Evolutionary conservation across 2,888 invertebrate species (phyloP), one percentile per base, ranked within the genome.

Genomic region (Phrixothrix hirtus): DNA sequence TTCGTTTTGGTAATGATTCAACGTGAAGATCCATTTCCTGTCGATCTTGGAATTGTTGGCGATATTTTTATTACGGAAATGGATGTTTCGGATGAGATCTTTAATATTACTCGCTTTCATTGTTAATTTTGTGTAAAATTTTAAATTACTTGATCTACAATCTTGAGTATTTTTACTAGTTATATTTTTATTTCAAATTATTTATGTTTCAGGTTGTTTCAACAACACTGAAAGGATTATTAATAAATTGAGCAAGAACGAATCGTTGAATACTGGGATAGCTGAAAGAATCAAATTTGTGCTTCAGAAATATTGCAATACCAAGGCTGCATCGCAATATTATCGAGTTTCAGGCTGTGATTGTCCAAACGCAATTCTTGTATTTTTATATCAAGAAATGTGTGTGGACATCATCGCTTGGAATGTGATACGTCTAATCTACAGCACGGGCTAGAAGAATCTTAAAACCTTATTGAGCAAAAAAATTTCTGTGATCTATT

Each of bases 341-440:
- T 25, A 46, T 46, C 45, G 36, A 75, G 74, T 78, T 75, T 73
- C 75, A 77, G 77, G 79, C 83, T 77, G 75, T 84, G 84, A 83
- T 83, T 83, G 83, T 83, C 83, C 82, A 82, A 82, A 83, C 83
- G 82, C 83, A 83, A 82, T 83, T 83, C 83, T 83, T 83, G 83
- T 79, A 67, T 62, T 64, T 67, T 70, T 70, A 59, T 72, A 70
- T 74, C 82, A 81, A 83, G 82, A 79, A 79, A 79, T 82, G 82
- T 81, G 82, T 78, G 70, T 77, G 82, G 82, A 81, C 82, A 81
- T 83, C 83, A 81, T 78, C 79, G 81, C 77, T 77, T 73, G 77
- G 65, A 69, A 77, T 74, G 50, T 46, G 37, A 49, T 36, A 53
- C 58, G 41, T 30, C 38, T 42, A 7, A 25, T 13, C 17, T n/a